Conservation (phyloP, 2,797 vertebrate genomes). For the Cuculus canorus region DNA sequence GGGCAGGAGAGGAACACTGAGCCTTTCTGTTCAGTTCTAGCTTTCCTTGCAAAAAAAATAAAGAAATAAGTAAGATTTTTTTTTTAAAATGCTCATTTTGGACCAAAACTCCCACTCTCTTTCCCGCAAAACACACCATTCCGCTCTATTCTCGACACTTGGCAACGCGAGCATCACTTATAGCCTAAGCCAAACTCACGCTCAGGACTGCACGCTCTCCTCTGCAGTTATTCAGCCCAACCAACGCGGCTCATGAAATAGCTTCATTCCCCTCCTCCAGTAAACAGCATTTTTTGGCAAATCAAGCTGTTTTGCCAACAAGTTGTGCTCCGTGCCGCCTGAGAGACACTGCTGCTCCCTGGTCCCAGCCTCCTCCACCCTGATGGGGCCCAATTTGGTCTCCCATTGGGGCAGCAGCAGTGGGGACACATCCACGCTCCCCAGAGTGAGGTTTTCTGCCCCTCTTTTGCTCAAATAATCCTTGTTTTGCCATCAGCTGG, state of each 20-base stretch:
- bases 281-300: conserved; percentile 34
- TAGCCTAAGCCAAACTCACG: not conserved
- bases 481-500: not conserved
- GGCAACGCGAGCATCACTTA: not conserved
- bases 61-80: not conserved
- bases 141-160: not conserved
- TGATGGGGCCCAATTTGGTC: accelerated
- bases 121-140: not conserved
- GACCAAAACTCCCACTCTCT: conserved; percentile 12
- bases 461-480: not conserved
- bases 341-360: not conserved
- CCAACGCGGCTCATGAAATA: not conserved
- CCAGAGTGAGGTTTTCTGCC: accelerated
- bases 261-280: not conserved
- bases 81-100: not conserved
- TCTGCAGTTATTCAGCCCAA: not conserved
- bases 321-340: not conserved
- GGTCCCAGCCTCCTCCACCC: not conserved
- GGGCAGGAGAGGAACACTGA: not conserved
- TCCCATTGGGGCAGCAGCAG: not conserved
- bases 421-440: accelerated
- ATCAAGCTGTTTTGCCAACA: conserved; percentile 54
- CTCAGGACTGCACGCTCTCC: not conserved
- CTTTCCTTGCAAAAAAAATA: not conserved
- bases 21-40: not conserved